Conservation (phyloP, 2,113 vertebrate species). For the Edolisoma coerulescens region DNA sequence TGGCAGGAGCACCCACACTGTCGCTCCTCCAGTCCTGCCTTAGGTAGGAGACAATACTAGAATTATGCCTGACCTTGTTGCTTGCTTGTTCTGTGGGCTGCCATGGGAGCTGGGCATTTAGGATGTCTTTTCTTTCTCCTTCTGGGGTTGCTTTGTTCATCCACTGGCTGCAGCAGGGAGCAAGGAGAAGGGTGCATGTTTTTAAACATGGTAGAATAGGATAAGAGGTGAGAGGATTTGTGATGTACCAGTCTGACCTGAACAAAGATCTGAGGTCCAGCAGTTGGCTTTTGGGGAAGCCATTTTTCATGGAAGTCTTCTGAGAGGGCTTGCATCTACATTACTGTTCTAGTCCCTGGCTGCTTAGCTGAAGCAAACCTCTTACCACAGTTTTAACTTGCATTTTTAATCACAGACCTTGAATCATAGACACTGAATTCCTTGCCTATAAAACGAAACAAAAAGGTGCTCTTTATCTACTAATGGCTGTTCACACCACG, state of each 20-base stretch:
- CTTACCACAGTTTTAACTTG: not conserved
- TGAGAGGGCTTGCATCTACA: not conserved
- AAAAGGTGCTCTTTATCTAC: not conserved
- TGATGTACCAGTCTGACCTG: not conserved
- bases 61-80: not conserved
- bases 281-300: not conserved
- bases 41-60: not conserved
- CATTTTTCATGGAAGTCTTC: not conserved
- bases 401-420: not conserved
- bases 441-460: not conserved
- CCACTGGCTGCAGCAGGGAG: not conserved
- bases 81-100: not conserved
- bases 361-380: not conserved
- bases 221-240: not conserved
- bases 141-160: not conserved
- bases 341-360: not conserved
- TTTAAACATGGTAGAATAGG: not conserved
- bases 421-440: not conserved
- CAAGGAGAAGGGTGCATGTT: not conserved
- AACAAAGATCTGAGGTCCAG: not conserved
- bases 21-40: accelerated
- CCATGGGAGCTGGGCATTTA: not conserved
- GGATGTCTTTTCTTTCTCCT: not conserved
- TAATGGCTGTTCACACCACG: not conserved
- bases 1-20: not conserved